Evolutionary conservation across 2,888 invertebrate genomes (phyloP).

Genomic region (Amiota minor): DNA sequence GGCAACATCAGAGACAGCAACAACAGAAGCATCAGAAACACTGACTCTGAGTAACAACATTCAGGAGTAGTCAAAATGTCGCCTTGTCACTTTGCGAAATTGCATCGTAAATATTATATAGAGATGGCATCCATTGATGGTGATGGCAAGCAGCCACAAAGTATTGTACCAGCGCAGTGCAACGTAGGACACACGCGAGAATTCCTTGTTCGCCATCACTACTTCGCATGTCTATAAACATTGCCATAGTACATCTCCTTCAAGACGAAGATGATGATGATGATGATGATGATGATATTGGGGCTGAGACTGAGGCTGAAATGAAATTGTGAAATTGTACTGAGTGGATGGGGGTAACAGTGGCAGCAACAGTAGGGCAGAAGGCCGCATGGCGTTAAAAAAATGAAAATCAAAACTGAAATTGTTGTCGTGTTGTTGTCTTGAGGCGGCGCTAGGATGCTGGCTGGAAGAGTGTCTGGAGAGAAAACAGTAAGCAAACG

Average conservation of each 20-base stretch:
- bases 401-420: constrained; percentile 2
- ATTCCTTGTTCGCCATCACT: neutral
- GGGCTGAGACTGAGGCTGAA: neutral
- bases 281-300: no score
- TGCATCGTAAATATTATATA: constrained; percentile 33
- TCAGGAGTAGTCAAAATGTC: constrained; percentile 43
- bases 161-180: constrained; percentile 4
- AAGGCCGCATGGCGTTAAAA: constrained; percentile 4
- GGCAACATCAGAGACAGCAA: constrained; percentile 21
- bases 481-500: neutral
- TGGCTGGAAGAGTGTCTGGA: neutral
- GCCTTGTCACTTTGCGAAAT: constrained; percentile 44
- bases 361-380: neutral
- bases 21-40: no score
- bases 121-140: constrained; percentile 4
- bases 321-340: neutral
- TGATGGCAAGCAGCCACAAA: constrained; percentile 2
- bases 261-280: no score
- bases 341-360: neutral
- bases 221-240: no score
- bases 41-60: constrained; percentile 19
- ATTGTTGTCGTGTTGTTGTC: constrained; percentile 34
- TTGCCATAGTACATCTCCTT: no score
- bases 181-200: constrained; percentile 28
- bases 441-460: no score